Percentiles rank a stretch among this genome's conserved stretches.
phyloP scores from a whole-genome alignment of 1,140 invertebrate genomes.

The Heliconius hermathena region DNA sequence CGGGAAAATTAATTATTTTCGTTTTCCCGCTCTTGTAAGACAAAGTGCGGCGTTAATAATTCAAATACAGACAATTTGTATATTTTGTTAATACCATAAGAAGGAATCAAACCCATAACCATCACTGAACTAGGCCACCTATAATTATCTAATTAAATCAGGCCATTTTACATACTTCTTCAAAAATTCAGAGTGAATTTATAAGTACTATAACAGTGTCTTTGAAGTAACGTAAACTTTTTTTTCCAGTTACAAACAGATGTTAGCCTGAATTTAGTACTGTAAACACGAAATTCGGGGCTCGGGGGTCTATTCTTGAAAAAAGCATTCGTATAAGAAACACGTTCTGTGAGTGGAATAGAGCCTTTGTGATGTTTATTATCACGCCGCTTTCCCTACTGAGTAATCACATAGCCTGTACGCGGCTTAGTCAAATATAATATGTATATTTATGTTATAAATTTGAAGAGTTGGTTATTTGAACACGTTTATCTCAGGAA shows the following conservation, averaged over 20 bases:
- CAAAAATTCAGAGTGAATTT: not conserved
- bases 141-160: not conserved
- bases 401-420: conserved; percentile 1
- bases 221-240: not conserved
- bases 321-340: conserved; percentile 22
- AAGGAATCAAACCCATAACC: too few species aligned
- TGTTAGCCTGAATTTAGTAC: conserved; percentile 8
- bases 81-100: too few species aligned
- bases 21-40: too few species aligned
- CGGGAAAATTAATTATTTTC: too few species aligned
- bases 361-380: conserved; percentile 30
- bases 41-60: not conserved
- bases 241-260: not conserved
- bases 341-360: conserved; percentile 27
- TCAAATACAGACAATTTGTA: too few species aligned
- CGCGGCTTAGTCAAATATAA: not conserved
- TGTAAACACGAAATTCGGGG: not conserved
- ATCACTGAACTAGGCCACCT: too few species aligned
- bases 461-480: too few species aligned
- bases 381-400: conserved; percentile 25
- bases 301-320: conserved; percentile 1
- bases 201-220: not conserved
- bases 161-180: not conserved
- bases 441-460: too few species aligned
- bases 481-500: too few species aligned